These are phyloP conservation scores for Myrmecophaga tridactyla DNA, from an alignment of 2,113 vertebrate genomes.

Conservation along the genomic window DNA sequence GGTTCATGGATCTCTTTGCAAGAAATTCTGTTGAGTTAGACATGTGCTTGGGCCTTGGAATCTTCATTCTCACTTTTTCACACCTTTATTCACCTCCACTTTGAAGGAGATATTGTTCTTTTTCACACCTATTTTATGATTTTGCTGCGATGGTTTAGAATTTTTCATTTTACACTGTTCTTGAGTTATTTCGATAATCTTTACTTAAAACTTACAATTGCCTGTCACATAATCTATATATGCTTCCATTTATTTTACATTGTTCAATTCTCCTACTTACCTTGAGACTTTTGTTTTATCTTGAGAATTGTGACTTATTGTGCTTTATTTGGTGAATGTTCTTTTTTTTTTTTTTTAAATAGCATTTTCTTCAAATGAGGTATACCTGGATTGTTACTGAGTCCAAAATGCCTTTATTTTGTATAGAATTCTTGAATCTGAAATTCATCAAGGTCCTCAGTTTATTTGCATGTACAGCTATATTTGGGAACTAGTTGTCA, in stretches of 20 bases:
- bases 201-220: not conserved
- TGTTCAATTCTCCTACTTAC: not conserved
- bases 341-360: conserved; percentile 13
- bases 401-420: not conserved
- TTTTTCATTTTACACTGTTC: not conserved
- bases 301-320: not conserved
- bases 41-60: not conserved
- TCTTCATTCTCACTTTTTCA: not conserved
- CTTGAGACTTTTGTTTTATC: not conserved
- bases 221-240: not conserved
- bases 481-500: not conserved
- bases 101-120: not conserved
- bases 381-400: not conserved
- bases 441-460: not conserved
- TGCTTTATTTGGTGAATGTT: not conserved
- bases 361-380: not conserved
- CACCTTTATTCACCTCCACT: not conserved
- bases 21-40: not conserved
- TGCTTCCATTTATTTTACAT: not conserved
- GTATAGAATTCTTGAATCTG: not conserved
- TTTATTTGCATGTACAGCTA: not conserved
- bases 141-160: not conserved
- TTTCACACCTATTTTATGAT: not conserved
- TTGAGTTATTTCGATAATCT: not conserved
- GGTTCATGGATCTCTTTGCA: not conserved